Evolutionary conservation across 1,140 invertebrate species (phyloP).

Genomic region (Agrilus planipennis): DNA sequence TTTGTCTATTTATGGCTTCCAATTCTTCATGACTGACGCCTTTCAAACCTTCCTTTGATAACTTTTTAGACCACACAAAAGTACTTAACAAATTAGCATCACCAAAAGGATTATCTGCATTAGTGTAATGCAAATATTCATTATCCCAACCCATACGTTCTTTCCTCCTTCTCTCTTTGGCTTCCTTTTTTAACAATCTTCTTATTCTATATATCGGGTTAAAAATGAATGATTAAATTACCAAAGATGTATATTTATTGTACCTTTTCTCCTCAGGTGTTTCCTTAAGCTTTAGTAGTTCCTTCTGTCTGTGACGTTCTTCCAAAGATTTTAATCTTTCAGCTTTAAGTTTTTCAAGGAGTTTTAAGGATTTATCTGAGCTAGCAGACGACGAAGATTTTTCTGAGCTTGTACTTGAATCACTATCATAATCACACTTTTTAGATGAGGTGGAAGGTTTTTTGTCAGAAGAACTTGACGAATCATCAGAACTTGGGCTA

Average conservation of each 20-base stretch:
- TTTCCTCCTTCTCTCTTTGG: constrained; percentile 78
- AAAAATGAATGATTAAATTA: neutral
- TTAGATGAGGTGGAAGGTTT: neutral
- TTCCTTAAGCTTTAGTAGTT: constrained; percentile 77
- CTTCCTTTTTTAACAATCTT: constrained; percentile 79
- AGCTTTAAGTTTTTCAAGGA: constrained; percentile 59
- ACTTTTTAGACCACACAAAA: constrained; percentile 95
- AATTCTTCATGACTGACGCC: constrained; percentile 71
- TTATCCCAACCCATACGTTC: constrained; percentile 94
- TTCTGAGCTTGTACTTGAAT: constrained; percentile 9
- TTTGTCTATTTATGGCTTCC: constrained; percentile 70
- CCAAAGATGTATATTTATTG: neutral
- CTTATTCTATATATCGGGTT: constrained; percentile 43
- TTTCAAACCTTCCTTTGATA: constrained; percentile 86
- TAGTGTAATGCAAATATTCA: constrained; percentile 92
- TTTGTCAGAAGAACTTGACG: neutral
- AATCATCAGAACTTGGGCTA: neutral
- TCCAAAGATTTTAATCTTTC: constrained; percentile 52
- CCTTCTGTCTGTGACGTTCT: constrained; percentile 63
- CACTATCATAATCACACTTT: constrained; percentile 6
- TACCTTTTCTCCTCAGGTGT: constrained; percentile 83
- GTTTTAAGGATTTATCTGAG: constrained; percentile 49
- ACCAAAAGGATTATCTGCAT: constrained; percentile 97
- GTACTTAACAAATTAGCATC: constrained; percentile 86
- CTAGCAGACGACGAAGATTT: constrained; percentile 26